These are phyloP conservation scores for Encarsia formosa DNA, from an alignment of 2,888 invertebrate genomes.

Conservation along the genomic window DNA sequence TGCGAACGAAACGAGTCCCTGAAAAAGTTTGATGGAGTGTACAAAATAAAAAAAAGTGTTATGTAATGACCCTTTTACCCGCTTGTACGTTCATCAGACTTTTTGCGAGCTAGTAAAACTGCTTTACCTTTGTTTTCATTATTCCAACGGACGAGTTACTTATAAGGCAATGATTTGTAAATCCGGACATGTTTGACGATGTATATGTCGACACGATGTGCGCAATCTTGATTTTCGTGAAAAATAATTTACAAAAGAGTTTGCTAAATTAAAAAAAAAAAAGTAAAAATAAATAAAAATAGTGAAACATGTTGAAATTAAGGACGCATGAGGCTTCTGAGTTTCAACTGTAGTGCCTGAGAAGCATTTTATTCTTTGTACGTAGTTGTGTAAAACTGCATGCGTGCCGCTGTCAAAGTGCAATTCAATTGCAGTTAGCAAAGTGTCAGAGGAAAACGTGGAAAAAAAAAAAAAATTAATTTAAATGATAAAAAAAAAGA, in stretches of 20 bases:
- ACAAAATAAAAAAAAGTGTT: slow-evolving; percentile 6
- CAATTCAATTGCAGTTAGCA: slow-evolving; percentile 15
- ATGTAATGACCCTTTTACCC: slow-evolving; percentile 10
- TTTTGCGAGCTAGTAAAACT: slow-evolving; percentile 10
- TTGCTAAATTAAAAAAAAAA: neutral
- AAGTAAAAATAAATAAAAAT: slow-evolving; percentile 2
- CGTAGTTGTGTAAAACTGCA: slow-evolving; percentile 9
- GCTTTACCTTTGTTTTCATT: slow-evolving; percentile 17
- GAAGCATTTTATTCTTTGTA: slow-evolving; percentile 18
- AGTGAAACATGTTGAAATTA: neutral
- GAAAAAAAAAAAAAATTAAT: neutral
- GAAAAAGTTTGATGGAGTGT: slow-evolving; percentile 19
- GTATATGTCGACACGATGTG: slow-evolving; percentile 12
- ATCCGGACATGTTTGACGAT: no score
- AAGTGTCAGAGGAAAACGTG: neutral
- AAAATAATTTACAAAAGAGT: neutral
- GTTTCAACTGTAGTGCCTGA: slow-evolving; percentile 26
- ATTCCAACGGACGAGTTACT: no score
- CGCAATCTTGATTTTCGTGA: slow-evolving; percentile 17
- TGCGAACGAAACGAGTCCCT: slow-evolving; percentile 10
- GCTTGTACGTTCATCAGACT: slow-evolving; percentile 12
- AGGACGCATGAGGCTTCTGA: slow-evolving; percentile 6
- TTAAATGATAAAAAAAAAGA: no score
- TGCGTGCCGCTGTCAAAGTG: slow-evolving; percentile 2
- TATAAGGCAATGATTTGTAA: no score